phyloP scores from a whole-genome alignment of 2,888 invertebrate genomes.

The Xanthia togata region DNA sequence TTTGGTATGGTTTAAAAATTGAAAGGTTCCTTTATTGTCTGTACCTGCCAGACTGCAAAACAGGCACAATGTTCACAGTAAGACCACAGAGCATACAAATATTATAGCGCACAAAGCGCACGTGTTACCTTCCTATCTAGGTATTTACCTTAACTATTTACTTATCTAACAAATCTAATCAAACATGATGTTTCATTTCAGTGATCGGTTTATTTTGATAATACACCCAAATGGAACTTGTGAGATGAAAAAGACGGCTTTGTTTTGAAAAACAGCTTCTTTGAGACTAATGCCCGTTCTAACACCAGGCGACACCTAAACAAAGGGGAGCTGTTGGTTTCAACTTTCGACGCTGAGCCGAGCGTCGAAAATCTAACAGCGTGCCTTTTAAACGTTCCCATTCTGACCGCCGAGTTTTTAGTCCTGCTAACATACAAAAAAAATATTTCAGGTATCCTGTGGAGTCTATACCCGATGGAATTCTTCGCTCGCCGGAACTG shows the following conservation, averaged over 20 bases:
- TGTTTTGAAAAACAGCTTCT: not conserved
- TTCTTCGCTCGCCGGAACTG: conserved; percentile 95
- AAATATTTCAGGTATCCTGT: conserved; percentile 88
- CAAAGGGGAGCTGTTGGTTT: not conserved
- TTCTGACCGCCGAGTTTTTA: not conserved
- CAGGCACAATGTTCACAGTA: too few species aligned
- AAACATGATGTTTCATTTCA: conserved; percentile 16
- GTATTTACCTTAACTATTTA: not conserved
- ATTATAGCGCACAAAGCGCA: too few species aligned
- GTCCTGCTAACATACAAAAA: not conserved
- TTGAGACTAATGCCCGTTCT: not conserved
- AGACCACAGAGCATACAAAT: too few species aligned
- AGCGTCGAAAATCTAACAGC: not conserved
- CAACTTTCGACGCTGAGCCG: not conserved
- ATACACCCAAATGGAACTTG: conserved; percentile 4
- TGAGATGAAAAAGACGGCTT: not conserved
- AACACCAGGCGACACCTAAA: not conserved
- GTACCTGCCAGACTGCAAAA: not conserved
- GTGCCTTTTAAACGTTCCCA: not conserved
- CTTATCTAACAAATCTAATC: conserved; percentile 1
- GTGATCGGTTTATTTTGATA: conserved; percentile 3
- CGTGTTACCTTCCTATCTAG: not conserved
- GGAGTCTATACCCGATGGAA: conserved; percentile 96
- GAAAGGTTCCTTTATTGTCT: too few species aligned
- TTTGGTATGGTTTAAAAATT: too few species aligned